Conservation (phyloP, 2,888 invertebrate genomes). For the Drosophila bunnanda region DNA sequence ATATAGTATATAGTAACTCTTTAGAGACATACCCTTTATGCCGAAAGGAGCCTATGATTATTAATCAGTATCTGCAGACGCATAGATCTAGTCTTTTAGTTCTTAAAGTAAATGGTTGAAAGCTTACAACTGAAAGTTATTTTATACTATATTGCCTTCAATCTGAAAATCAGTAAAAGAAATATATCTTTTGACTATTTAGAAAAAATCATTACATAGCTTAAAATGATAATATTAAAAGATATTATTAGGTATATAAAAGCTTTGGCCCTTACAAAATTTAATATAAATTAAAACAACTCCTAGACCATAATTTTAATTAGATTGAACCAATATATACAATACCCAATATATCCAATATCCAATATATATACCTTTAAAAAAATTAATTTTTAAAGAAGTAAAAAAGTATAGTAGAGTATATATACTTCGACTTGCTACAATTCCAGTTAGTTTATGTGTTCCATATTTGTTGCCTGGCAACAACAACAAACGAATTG, state of each 20-base stretch:
- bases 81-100: neutral
- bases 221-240: neutral
- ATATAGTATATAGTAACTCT: too few species aligned
- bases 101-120: neutral
- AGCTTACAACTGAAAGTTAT: too few species aligned
- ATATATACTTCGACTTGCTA: neutral
- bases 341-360: too few species aligned
- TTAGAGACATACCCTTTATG: neutral
- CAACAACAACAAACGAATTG: constrained; percentile 11
- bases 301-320: neutral
- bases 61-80: neutral
- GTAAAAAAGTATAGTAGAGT: neutral
- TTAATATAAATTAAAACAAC: neutral
- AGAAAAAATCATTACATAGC: neutral
- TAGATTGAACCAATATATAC: too few species aligned
- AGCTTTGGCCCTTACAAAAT: too few species aligned
- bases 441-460: neutral
- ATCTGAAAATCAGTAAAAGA: too few species aligned
- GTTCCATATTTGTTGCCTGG: constrained; percentile 6
- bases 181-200: too few species aligned
- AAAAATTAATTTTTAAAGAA: neutral
- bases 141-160: too few species aligned
- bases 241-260: too few species aligned
- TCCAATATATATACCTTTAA: too few species aligned
- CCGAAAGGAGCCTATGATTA: neutral